Percentiles rank a stretch among this genome's conserved stretches.
phyloP scores from a whole-genome alignment of 2,888 invertebrate genomes.

The Stomorhina lunata region DNA sequence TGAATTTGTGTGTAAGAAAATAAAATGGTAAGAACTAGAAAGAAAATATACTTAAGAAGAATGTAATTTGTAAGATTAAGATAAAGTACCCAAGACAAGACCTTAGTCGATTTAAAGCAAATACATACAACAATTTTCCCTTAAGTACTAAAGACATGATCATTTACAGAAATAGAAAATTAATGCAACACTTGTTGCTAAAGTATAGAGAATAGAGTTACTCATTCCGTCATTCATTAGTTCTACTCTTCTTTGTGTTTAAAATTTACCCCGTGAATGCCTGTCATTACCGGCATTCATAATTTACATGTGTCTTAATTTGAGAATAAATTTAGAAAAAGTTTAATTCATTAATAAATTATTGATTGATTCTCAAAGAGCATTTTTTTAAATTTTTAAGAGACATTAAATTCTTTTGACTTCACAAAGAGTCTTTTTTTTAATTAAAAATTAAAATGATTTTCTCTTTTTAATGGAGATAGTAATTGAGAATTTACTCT shows the following conservation, averaged over 20 bases:
- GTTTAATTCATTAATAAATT: too few species aligned
- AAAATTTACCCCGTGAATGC: too few species aligned
- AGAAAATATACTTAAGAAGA: constrained; percentile 54
- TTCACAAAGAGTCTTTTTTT: too few species aligned
- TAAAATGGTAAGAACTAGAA: constrained; percentile 42
- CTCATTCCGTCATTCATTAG: background rate
- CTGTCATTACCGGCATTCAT: too few species aligned
- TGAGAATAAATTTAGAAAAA: too few species aligned
- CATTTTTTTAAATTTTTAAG: too few species aligned
- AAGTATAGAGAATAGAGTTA: background rate
- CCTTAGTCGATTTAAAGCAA: constrained; percentile 17
- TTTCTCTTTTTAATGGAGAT: too few species aligned
- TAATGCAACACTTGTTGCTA: constrained; percentile 47
- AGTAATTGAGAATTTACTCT: too few species aligned
- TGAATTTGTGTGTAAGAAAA: constrained; percentile 26
- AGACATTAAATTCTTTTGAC: too few species aligned
- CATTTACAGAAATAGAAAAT: background rate
- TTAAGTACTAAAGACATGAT: background rate
- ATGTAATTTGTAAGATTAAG: constrained; percentile 60
- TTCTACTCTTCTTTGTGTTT: background rate
- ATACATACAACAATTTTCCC: background rate
- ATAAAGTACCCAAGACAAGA: constrained; percentile 54
- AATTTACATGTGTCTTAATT: too few species aligned
- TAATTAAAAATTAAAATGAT: too few species aligned
- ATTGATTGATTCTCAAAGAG: too few species aligned